These are phyloP conservation scores for Tylochromis polylepis DNA, from an alignment of 2,113 vertebrate genomes.

Conservation along the genomic window DNA sequence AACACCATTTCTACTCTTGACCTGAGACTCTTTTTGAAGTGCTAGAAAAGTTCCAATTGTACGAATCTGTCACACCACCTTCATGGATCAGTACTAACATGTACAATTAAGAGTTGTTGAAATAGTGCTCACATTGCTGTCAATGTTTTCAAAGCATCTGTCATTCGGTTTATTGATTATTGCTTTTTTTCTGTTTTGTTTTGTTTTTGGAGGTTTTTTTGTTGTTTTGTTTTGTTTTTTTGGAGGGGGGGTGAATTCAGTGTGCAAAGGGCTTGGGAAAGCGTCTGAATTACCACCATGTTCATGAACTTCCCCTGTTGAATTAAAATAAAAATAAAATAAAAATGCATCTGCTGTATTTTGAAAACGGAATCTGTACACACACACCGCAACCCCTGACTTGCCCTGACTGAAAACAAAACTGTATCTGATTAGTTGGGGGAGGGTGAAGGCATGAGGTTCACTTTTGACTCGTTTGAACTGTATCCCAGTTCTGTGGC, in stretches of 20 bases:
- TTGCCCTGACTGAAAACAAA: slow-evolving; percentile 39
- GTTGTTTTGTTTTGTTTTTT: slow-evolving; percentile 1
- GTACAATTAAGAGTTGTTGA: slow-evolving; percentile 51
- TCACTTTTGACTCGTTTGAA: slow-evolving; percentile 53
- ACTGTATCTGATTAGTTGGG: slow-evolving; percentile 22
- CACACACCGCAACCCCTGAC: background rate
- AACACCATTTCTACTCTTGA: slow-evolving; percentile 74
- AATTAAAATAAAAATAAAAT: slow-evolving; percentile 1
- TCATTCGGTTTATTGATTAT: slow-evolving; percentile 22
- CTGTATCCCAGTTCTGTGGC: slow-evolving; percentile 58
- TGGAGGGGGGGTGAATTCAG: slow-evolving; percentile 26
- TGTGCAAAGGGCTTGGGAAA: slow-evolving; percentile 57
- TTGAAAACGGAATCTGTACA: slow-evolving; percentile 48
- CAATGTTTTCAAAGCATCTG: slow-evolving; percentile 33
- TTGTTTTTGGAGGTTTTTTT: background rate
- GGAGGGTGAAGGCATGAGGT: slow-evolving; percentile 11
- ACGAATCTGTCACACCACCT: slow-evolving; percentile 36
- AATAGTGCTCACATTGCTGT: slow-evolving; percentile 33
- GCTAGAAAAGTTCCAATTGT: slow-evolving; percentile 55
- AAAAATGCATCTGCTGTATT: slow-evolving; percentile 51
- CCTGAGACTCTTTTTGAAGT: slow-evolving; percentile 46
- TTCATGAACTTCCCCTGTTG: slow-evolving; percentile 40
- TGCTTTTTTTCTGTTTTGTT: slow-evolving; percentile 12
- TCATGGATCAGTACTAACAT: slow-evolving; percentile 51
- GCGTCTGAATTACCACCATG: slow-evolving; percentile 18